Conservation (phyloP, 2,113 vertebrate genomes). For the Bos taurus region ARS-UCD2.0 NC_037353.1:37005001-37005500, state of each 20-base stretch:
- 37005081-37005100: neutral
- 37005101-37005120: neutral
- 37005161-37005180: neutral
- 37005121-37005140: neutral
- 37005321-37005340: neutral
- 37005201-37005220: neutral
- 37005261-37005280: neutral
- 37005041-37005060: neutral
- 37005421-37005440: neutral
- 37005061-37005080: neutral
- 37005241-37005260: neutral
- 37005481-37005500: neutral
- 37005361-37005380: neutral
- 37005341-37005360: neutral
- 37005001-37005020: neutral
- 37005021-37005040: neutral
- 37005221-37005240: neutral
- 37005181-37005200: neutral
- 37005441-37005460: neutral
- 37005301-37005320: neutral
- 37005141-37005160: neutral
- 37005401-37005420: neutral
- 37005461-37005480: neutral
- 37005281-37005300: neutral
- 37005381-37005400: neutral